Evolutionary conservation across 2,888 invertebrate species (phyloP).

Genomic region (Electrophaes corylata): DNA sequence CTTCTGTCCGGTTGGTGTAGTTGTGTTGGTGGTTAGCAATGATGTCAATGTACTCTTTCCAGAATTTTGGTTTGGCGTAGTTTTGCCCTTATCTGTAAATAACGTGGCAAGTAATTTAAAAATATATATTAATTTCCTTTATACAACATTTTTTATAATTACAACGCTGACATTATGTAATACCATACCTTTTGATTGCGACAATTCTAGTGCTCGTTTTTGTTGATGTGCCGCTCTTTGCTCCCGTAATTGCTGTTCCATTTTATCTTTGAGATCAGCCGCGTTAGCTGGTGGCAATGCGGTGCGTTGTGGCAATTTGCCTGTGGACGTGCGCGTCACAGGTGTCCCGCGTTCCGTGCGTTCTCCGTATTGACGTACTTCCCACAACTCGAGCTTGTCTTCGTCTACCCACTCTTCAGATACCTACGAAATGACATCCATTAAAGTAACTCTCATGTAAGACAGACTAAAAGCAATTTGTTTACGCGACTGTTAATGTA

Average conservation of each 20-base stretch:
- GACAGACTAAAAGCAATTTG: neutral
- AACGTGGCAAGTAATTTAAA: constrained; percentile 42
- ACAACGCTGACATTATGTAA: neutral
- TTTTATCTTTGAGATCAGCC: constrained; percentile 93
- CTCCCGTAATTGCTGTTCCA: constrained; percentile 95
- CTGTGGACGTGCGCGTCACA: constrained; percentile 92
- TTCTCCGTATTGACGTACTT: constrained; percentile 96
- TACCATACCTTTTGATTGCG: constrained; percentile 78
- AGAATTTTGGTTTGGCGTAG: constrained; percentile 79
- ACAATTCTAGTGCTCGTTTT: constrained; percentile 89
- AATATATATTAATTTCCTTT: neutral
- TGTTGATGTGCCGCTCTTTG: constrained; percentile 96
- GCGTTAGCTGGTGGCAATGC: constrained; percentile 85
- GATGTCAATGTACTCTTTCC: constrained; percentile 88
- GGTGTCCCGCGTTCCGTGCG: constrained; percentile 89
- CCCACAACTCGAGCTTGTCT: constrained; percentile 97
- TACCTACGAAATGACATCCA: constrained; percentile 73
- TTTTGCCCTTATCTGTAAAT: constrained; percentile 68
- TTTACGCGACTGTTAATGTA: constrained; percentile 36
- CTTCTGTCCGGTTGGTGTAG: constrained; percentile 85
- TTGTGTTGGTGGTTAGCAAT: constrained; percentile 80
- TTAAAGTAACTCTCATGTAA: neutral
- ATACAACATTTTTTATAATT: neutral
- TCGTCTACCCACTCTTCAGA: constrained; percentile 98
- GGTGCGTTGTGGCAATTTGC: constrained; percentile 84